These are phyloP conservation scores for Andrena cerasifolii DNA, from an alignment of 1,140 invertebrate species.

Conservation along the genomic window DNA sequence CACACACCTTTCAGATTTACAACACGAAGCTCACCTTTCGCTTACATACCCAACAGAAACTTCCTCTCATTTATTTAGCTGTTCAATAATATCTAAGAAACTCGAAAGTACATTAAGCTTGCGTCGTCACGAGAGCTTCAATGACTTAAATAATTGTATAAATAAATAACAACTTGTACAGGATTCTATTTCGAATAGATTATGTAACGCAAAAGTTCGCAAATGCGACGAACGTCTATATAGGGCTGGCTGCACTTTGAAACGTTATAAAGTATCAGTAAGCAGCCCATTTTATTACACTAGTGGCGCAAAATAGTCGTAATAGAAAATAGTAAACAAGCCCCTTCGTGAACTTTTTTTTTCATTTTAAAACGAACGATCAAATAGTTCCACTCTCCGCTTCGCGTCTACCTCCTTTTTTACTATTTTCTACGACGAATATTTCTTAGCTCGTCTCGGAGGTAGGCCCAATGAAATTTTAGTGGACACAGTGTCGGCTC, in stretches of 20 bases:
- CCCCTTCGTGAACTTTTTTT: not conserved
- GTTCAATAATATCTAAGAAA: not conserved
- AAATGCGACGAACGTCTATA: not conserved
- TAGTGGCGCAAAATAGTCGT: conserved; percentile 32
- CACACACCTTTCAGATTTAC: not conserved
- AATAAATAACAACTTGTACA: conserved; percentile 21
- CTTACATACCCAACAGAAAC: not conserved
- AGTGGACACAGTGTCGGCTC: not conserved
- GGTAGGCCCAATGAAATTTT: conserved; percentile 36
- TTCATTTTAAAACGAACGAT: not conserved
- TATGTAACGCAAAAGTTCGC: not conserved
- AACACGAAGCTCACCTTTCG: not conserved
- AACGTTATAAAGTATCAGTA: not conserved
- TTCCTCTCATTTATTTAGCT: not conserved
- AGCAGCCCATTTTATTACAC: conserved; percentile 24
- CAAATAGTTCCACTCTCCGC: not conserved
- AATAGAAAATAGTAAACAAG: conserved; percentile 46
- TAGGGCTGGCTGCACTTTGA: conserved; percentile 1
- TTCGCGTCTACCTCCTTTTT: not conserved
- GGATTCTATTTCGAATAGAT: not conserved
- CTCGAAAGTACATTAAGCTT: not conserved
- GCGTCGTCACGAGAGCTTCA: not conserved
- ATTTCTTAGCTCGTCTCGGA: conserved; percentile 11
- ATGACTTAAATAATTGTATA: conserved; percentile 5
- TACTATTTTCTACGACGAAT: conserved; percentile 39